Evolutionary conservation across 2,888 invertebrate species (phyloP).

Genomic region (Agrochola macilenta): DNA sequence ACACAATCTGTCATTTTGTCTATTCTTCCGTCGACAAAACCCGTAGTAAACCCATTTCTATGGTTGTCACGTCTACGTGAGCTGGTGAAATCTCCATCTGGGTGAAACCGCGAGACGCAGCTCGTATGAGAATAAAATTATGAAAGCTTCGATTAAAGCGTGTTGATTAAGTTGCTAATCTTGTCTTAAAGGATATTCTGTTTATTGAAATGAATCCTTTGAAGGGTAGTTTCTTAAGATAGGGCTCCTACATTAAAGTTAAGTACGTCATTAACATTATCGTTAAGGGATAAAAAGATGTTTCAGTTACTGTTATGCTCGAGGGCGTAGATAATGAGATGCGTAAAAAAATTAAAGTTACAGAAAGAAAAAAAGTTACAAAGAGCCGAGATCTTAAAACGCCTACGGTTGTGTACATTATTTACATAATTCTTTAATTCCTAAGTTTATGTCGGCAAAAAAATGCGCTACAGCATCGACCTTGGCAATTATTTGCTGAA

Average conservation of each 20-base stretch:
- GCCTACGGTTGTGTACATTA: neutral
- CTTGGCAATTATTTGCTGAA: neutral
- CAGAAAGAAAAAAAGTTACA: slow-evolving; percentile 1
- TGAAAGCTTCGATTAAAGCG: neutral
- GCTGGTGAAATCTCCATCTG: neutral
- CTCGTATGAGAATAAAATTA: slow-evolving; percentile 16
- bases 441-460: neutral
- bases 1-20: no score
- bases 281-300: slow-evolving; percentile 23
- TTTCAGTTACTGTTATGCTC: slow-evolving; percentile 4
- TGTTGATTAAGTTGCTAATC: slow-evolving; percentile 34
- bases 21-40: no score
- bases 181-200: slow-evolving; percentile 3
- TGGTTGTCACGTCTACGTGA: no score
- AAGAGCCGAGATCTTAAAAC: slow-evolving; percentile 3
- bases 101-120: neutral
- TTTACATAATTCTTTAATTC: slow-evolving; percentile 35
- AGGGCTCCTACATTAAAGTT: slow-evolving; percentile 7
- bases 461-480: neutral
- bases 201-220: slow-evolving; percentile 18
- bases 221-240: slow-evolving; percentile 2
- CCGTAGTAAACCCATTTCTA: no score
- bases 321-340: slow-evolving; percentile 16
- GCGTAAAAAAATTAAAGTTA: slow-evolving; percentile 33
- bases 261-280: slow-evolving; percentile 22